Evolutionary conservation across 2,797 vertebrate genomes (phyloP), one percentile per base, ranked within the genome.

Genomic region (Loriculus beryllinus): DNA sequence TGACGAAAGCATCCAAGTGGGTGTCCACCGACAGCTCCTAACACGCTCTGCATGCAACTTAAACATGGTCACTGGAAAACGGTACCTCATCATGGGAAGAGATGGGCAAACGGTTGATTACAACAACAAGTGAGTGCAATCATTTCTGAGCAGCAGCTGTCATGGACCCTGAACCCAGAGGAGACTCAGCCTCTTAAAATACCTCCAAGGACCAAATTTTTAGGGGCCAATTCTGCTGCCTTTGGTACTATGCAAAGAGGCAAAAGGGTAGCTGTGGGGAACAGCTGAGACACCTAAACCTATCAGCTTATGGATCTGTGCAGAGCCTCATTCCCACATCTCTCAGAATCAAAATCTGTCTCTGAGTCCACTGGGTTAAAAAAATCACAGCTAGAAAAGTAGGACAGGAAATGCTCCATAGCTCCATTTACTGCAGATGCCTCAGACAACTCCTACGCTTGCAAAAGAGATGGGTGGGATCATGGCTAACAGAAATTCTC

Each of bases 11-110:
- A 25, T 97, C 63, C 80, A 78, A 29, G 71, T 77, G 37, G 94
- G 84, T 6, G 68, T 39, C 8, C 64, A 81, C 16, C 95, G 97
- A 5, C 94, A 98, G 64, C 94, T 98, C 78, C 47, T 98, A 1
- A 75, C 75, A 0, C 96, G 95, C 10, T 81, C 68, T 29, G 35
- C 67, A 0, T 98, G 98, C 88, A 88, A 84, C 2, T 37, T 97
- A 16, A 56, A 90, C 14, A 31, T 98, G 71, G 63, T 82, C 7
- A 3, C 6, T 12, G 94, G 95, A 42, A 94, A 94, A 6, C 45
- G 51, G 21, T 98, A 98, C 79, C 94, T 98, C 74, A 59, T 98
- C 31, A 98, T 98, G 98, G 97, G 98, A 4, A 95, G 88, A 64
- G 89, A 97, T 5, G 81, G 93, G 7, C 68, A 89, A 67, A 94